Conservation (phyloP, 2,113 vertebrate species). For the Oreocharis arfaki region DNA sequence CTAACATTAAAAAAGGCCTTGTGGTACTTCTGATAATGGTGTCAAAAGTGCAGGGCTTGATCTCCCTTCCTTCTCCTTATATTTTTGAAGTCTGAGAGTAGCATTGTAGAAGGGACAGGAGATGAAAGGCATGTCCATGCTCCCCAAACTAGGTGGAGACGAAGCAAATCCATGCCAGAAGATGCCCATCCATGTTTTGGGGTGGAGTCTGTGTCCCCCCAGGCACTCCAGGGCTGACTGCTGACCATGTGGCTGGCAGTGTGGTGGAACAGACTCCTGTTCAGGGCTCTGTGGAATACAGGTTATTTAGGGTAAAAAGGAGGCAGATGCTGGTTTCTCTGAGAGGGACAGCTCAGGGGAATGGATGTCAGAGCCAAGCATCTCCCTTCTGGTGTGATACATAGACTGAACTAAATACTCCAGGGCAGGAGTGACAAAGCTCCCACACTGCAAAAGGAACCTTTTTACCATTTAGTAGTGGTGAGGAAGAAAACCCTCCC, state of each 20-base stretch:
- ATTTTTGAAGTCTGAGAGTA: not conserved
- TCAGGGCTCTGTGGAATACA: not conserved
- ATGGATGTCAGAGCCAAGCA: not conserved
- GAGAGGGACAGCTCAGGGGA: not conserved
- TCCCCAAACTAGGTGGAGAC: not conserved
- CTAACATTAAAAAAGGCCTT: not conserved
- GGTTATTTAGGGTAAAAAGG: not conserved
- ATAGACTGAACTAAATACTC: not conserved
- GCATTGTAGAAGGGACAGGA: not conserved
- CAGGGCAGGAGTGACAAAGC: not conserved
- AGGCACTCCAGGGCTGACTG: not conserved
- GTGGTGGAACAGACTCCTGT: not conserved
- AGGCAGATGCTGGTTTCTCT: not conserved
- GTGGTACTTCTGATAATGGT: not conserved
- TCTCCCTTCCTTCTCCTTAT: not conserved
- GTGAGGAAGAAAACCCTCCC: not conserved
- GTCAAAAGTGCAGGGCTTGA: not conserved
- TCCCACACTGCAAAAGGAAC: not conserved
- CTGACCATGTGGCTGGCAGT: not conserved
- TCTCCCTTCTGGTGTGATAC: not conserved
- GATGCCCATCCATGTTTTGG: not conserved
- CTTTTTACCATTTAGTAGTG: not conserved
- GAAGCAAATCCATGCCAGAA: not conserved
- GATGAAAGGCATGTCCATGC: not conserved
- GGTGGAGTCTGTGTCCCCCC: not conserved